Evolutionary conservation across 2,888 invertebrate species (phyloP).

Genomic region (Lysandra coridon): DNA sequence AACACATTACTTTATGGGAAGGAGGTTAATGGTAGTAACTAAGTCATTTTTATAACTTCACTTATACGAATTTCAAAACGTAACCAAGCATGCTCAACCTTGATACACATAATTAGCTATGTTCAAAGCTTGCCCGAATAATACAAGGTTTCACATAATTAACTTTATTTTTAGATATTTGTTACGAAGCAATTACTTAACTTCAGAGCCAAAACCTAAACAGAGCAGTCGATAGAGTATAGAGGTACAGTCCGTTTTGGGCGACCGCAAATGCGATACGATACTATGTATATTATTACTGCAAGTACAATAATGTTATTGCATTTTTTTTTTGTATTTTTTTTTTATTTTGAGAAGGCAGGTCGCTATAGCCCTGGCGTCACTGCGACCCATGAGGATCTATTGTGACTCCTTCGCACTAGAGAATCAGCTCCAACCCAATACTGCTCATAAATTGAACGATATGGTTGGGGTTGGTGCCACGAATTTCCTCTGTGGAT

Average conservation of each 20-base stretch:
- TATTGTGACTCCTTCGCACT: too few relatives aligned
- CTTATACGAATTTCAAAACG: neutral
- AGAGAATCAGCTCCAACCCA: too few relatives aligned
- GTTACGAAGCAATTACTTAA: neutral
- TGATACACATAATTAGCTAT: conserved; percentile 26
- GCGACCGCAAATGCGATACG: neutral
- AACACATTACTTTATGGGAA: neutral
- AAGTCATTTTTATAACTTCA: neutral
- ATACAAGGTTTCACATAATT: conserved; percentile 40
- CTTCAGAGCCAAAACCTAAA: neutral
- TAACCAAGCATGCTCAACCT: conserved; percentile 8
- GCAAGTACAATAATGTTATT: too few relatives aligned
- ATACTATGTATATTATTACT: neutral
- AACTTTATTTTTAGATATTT: neutral
- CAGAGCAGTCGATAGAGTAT: neutral
- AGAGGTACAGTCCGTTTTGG: neutral
- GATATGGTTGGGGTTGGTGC: too few relatives aligned
- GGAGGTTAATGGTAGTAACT: conserved; percentile 38
- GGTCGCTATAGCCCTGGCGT: too few relatives aligned
- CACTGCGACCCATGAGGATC: too few relatives aligned
- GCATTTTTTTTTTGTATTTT: too few relatives aligned
- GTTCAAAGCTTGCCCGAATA: neutral
- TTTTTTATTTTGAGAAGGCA: too few relatives aligned
- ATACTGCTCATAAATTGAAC: too few relatives aligned
- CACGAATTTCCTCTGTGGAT: too few relatives aligned